phyloP scores from a whole-genome alignment of 2,113 vertebrate species.

The Myocastor coypus region DNA sequence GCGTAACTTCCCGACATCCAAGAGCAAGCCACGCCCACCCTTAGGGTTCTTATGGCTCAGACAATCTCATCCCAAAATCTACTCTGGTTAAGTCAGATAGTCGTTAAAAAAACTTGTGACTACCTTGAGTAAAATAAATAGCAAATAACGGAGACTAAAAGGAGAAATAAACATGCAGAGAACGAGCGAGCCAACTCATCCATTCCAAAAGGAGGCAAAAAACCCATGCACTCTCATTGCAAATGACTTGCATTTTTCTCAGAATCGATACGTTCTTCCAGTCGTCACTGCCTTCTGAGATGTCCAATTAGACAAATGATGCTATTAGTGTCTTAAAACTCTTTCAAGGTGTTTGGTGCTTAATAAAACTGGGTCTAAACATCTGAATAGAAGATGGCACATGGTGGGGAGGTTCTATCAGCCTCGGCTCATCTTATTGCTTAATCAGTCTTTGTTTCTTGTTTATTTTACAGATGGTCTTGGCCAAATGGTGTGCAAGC shows the following conservation, averaged over 20 bases:
- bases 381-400: constrained; percentile 59
- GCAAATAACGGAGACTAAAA: constrained; percentile 6
- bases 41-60: neutral
- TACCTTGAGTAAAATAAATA: constrained; percentile 32
- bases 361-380: constrained; percentile 75
- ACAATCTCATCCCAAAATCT: neutral
- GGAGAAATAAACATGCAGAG: neutral
- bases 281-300: constrained; percentile 60
- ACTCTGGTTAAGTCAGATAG: neutral
- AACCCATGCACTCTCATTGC: constrained; percentile 58
- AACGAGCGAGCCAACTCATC: neutral
- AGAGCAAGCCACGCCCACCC: accelerated
- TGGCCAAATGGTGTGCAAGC: neutral
- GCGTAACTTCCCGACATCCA: accelerated
- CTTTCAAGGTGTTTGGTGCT: constrained; percentile 65
- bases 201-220: constrained; percentile 63
- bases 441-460: constrained; percentile 44
- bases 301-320: constrained; percentile 60
- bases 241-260: constrained; percentile 70
- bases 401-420: constrained; percentile 21
- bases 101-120: neutral
- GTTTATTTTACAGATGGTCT: constrained; percentile 63
- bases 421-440: constrained; percentile 63
- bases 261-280: constrained; percentile 62
- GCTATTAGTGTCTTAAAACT: constrained; percentile 62